phyloP scores from a whole-genome alignment of 2,797 vertebrate genomes.

The Halcyon leucocephala region DNA sequence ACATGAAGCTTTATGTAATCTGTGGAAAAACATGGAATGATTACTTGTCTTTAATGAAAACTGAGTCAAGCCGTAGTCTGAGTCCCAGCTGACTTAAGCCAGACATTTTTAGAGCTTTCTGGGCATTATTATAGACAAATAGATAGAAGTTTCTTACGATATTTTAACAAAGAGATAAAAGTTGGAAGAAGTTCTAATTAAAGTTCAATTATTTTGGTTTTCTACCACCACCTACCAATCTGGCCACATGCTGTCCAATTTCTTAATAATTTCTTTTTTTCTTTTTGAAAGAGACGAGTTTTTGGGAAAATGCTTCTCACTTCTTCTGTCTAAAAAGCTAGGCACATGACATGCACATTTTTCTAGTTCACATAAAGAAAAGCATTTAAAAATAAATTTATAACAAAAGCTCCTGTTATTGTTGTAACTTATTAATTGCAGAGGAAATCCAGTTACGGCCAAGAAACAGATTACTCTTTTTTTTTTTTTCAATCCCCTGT shows the following conservation, averaged over 20 bases:
- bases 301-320: not conserved
- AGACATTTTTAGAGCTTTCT: not conserved
- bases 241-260: not conserved
- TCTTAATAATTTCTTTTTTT: not conserved
- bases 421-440: conserved; percentile 20
- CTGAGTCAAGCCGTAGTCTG: not conserved
- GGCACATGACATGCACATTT: not conserved
- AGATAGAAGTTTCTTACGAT: not conserved
- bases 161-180: not conserved
- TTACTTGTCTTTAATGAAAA: not conserved
- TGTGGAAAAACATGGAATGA: accelerated
- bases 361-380: not conserved
- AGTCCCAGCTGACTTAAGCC: not conserved
- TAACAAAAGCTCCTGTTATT: not conserved
- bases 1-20: not conserved
- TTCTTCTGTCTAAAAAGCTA: not conserved
- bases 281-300: not conserved
- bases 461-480: not conserved
- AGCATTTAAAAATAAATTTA: not conserved
- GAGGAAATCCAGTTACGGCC: not conserved
- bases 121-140: not conserved
- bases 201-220: not conserved
- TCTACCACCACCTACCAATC: not conserved
- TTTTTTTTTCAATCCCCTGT: not conserved
- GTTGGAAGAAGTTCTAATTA: not conserved